Conservation (phyloP, 1,140 invertebrate species). For the Cephus cinctus region DNA sequence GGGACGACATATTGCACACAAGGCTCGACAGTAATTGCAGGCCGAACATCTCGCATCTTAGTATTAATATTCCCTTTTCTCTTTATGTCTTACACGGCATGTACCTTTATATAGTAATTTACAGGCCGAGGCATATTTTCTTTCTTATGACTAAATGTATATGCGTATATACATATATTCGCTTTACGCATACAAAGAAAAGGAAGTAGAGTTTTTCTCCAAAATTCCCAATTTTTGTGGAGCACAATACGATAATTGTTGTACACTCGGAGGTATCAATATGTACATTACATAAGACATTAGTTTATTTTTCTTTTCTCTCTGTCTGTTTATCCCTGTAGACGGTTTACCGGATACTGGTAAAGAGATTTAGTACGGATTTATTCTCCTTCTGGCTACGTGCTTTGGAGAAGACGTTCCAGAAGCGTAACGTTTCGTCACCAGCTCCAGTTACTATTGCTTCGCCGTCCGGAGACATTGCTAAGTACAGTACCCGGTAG, state of each 20-base stretch:
- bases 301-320: neutral
- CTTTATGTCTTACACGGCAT: too few relatives aligned
- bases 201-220: too few relatives aligned
- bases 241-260: too few relatives aligned
- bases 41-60: constrained; percentile 26
- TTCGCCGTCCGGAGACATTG: constrained; percentile 98
- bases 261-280: constrained; percentile 8
- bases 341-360: constrained; percentile 72
- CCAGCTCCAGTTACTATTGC: constrained; percentile 99
- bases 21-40: constrained; percentile 28
- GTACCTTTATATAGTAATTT: constrained; percentile 9
- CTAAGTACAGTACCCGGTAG: constrained; percentile 94
- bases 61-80: too few relatives aligned
- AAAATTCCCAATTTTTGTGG: too few relatives aligned
- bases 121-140: neutral
- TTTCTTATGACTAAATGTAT: neutral
- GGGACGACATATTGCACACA: constrained; percentile 38
- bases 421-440: constrained; percentile 97
- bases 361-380: constrained; percentile 95
- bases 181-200: too few relatives aligned
- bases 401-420: constrained; percentile 99
- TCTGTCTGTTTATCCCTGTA: neutral
- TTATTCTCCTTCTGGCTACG: constrained; percentile 94
- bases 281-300: constrained; percentile 14
- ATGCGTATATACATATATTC: constrained; percentile 2